Conservation (phyloP, 2,797 vertebrate species). For the Podarcis siculus region DNA sequence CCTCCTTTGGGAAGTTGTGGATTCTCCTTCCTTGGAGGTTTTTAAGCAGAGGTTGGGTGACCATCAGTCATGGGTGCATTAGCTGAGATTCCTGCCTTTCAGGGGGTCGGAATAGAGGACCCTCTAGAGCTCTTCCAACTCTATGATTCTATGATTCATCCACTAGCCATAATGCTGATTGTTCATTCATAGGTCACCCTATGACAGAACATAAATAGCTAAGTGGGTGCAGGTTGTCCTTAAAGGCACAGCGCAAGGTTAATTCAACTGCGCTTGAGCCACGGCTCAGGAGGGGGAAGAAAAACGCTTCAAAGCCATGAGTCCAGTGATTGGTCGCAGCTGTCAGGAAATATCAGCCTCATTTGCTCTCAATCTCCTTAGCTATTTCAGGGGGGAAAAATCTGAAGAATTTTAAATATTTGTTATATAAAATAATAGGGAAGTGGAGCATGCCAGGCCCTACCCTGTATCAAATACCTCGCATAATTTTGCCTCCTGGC, state of each 20-base stretch:
- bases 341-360: slow-evolving; percentile 52
- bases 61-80: too few species aligned
- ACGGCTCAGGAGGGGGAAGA: neutral
- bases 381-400: slow-evolving; percentile 56
- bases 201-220: neutral
- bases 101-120: too few species aligned
- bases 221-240: neutral
- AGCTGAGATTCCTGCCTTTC: too few species aligned
- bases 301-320: slow-evolving; percentile 46
- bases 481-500: slow-evolving; percentile 35
- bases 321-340: slow-evolving; percentile 49
- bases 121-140: too few species aligned
- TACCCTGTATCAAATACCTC: slow-evolving; percentile 46
- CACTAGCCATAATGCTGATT: neutral
- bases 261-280: neutral
- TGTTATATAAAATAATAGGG: slow-evolving; percentile 56
- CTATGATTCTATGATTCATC: too few species aligned
- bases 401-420: slow-evolving; percentile 55
- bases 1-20: too few species aligned
- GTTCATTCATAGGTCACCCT: neutral
- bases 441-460: slow-evolving; percentile 41
- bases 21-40: too few species aligned
- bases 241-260: too few species aligned
- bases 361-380: slow-evolving; percentile 44
- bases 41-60: too few species aligned